phyloP scores from a whole-genome alignment of 2,888 invertebrate genomes.

The Bellardia pandia region DNA sequence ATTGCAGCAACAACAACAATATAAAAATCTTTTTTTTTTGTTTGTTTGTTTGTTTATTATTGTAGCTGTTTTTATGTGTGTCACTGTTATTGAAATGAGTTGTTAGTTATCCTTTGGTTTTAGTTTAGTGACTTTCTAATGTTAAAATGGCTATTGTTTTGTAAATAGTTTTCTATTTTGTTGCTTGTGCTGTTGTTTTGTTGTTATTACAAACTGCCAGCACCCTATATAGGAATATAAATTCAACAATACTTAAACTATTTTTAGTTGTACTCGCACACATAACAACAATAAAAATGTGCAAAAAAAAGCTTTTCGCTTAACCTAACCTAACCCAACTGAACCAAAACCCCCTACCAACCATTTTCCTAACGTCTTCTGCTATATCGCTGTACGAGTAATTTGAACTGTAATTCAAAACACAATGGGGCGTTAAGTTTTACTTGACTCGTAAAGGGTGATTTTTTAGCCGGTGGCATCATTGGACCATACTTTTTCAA shows the following conservation, averaged over 20 bases:
- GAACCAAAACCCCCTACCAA: neutral
- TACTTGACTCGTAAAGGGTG: neutral
- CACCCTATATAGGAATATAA: constrained; percentile 2
- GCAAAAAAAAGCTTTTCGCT: constrained; percentile 14
- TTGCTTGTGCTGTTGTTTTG: neutral
- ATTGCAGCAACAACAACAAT: constrained; percentile 26
- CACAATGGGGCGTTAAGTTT: constrained; percentile 41
- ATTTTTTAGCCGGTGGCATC: neutral
- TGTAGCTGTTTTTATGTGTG: neutral
- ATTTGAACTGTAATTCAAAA: constrained; percentile 42
- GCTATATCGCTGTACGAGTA: neutral
- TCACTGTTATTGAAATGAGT: constrained; percentile 38
- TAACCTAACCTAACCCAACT: constrained; percentile 2
- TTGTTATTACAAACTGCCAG: constrained; percentile 27
- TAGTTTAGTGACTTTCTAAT: constrained; percentile 41
- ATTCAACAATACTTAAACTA: constrained; percentile 26
- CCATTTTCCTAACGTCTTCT: neutral
- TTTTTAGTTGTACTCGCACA: constrained; percentile 19
- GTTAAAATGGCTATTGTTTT: constrained; percentile 45
- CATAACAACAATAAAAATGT: no score
- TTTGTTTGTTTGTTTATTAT: neutral
- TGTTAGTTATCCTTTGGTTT: constrained; percentile 51
- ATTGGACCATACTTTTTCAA: no score
- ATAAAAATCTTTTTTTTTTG: neutral
- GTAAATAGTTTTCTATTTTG: constrained; percentile 21